Base-by-base conservation (phyloP, 2,888 invertebrate genomes). In the Sturmia bella region DNA sequence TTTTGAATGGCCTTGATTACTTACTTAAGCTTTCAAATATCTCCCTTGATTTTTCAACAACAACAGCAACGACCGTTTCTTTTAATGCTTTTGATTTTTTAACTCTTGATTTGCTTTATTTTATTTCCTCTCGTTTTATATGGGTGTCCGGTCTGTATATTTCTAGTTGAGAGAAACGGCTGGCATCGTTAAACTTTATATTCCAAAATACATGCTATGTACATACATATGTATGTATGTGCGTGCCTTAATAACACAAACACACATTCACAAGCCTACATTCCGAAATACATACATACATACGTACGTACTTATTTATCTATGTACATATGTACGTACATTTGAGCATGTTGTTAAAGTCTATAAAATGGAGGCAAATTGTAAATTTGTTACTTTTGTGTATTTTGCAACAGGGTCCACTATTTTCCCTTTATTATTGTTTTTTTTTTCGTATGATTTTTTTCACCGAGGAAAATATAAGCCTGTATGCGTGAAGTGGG, bases 341-440 rank as follows among this genome's bases (percentile, higher is more conserved):
- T 0, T 6, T 39, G 17, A 6, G 12, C 15, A 52, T 5, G 11
- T 54, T 15, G n/a, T 24, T 12, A 11, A 39, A 15, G 45, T 43
- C 64, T 64, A 64, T 78, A 78, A 82, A 82, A 82, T 82, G 82
- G 78, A 78, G 78, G 59, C 74, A 75, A 82, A 70, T 43, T 63
- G 72, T 77, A 66, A 64, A 63, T 66, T 43, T 64, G 13, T 50
- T 39, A 24, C 13, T 32, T 32, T 32, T 32, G n/a, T 63, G 15
- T 64, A 37, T 57, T 74, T 74, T 48, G 57, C 72, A 79, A 59
- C 57, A 41, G 45, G 59, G 63, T 66, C 50, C 61, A 54, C 21
- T 59, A 43, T 59, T 61, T 59, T 59, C 57, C 24, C 41, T 45
- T 45, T 63, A 21, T 11, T 13, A 39, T 13, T 12, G 3, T 39